phyloP scores from a whole-genome alignment of 64 coral and sea anemone species.

The Catalaphyllia jardinei region DNA sequence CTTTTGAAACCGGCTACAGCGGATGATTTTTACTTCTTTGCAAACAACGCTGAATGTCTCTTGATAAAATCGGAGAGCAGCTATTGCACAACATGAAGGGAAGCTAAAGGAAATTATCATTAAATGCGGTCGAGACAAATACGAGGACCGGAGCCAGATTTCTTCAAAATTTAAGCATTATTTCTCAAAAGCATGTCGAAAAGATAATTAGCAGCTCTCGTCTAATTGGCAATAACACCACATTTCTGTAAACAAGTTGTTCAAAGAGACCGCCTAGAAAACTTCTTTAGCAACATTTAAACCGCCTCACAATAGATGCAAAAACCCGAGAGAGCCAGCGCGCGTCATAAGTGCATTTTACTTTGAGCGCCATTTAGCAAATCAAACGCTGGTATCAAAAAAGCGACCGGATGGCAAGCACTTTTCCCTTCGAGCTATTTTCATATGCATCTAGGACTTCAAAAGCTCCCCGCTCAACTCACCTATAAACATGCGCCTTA shows the following conservation, averaged over 20 bases:
- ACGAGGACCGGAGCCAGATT: conserved; percentile 20
- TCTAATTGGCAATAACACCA: conserved; percentile 95
- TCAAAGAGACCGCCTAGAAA: conserved; percentile 89
- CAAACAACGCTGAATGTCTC: neutral
- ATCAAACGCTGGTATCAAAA: conserved; percentile 25
- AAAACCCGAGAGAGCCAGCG: conserved; percentile 9
- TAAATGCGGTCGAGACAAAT: conserved; percentile 26
- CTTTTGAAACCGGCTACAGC: neutral
- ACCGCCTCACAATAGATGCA: conserved; percentile 58
- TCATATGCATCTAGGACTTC: conserved; percentile 20
- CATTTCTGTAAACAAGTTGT: conserved; percentile 91
- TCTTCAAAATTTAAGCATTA: conserved; percentile 47
- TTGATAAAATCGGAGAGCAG: neutral
- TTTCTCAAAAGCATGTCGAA: conserved; percentile 29
- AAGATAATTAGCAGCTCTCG: conserved; percentile 83
- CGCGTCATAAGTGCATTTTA: conserved; percentile 29
- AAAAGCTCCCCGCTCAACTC: conserved; percentile 10
- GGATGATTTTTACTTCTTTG: neutral
- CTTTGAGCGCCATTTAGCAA: conserved; percentile 28
- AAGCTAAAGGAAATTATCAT: conserved; percentile 14
- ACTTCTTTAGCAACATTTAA: conserved; percentile 69
- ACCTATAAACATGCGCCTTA: conserved; percentile 32
- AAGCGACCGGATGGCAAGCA: neutral
- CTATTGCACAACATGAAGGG: neutral
- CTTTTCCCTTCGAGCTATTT: conserved; percentile 44